A percentile compares a stretch with the other conserved stretches of the same genome.
These are phyloP conservation scores for Busseola fusca DNA, from an alignment of 2,888 invertebrate genomes.

Conservation along the genomic window DNA sequence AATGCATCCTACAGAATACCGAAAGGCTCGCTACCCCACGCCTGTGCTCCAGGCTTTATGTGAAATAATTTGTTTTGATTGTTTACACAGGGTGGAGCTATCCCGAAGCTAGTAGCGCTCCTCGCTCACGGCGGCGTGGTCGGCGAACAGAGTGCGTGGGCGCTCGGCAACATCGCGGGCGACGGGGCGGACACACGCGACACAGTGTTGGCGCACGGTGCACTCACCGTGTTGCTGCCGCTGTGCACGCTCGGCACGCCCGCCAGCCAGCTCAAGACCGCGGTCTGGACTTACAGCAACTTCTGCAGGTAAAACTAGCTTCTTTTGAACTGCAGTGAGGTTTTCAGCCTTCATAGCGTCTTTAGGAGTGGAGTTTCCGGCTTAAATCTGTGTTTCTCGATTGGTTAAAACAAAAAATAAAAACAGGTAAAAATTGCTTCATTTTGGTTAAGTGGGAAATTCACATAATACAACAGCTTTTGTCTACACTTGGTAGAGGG, in stretches of 20 bases:
- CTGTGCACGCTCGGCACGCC: conserved; percentile 84
- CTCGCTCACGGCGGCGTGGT: conserved; percentile 93
- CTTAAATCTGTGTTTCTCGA: background rate
- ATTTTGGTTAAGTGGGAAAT: too few relatives aligned
- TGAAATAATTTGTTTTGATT: too few relatives aligned
- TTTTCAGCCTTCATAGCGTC: background rate
- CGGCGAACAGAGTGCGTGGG: conserved; percentile 98
- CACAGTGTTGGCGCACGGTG: conserved; percentile 92
- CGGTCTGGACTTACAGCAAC: conserved; percentile 98
- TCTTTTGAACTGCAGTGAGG: background rate
- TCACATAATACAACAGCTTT: too few relatives aligned
- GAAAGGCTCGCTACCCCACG: too few relatives aligned
- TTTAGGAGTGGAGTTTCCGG: background rate
- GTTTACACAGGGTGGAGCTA: conserved; percentile 90
- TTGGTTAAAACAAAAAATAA: background rate
- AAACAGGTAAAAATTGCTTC: too few relatives aligned
- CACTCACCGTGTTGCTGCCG: conserved; percentile 91
- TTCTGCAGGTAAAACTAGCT: conserved; percentile 90
- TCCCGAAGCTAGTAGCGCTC: conserved; percentile 94
- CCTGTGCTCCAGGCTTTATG: too few relatives aligned
- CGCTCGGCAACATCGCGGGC: conserved; percentile 99
- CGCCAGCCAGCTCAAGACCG: conserved; percentile 93
- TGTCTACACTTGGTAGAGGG: too few relatives aligned
- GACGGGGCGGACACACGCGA: conserved; percentile 95
- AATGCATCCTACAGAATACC: too few relatives aligned